Evolutionary conservation across 2,888 invertebrate genomes (phyloP).

Genomic region (Hermodice carunculata): DNA sequence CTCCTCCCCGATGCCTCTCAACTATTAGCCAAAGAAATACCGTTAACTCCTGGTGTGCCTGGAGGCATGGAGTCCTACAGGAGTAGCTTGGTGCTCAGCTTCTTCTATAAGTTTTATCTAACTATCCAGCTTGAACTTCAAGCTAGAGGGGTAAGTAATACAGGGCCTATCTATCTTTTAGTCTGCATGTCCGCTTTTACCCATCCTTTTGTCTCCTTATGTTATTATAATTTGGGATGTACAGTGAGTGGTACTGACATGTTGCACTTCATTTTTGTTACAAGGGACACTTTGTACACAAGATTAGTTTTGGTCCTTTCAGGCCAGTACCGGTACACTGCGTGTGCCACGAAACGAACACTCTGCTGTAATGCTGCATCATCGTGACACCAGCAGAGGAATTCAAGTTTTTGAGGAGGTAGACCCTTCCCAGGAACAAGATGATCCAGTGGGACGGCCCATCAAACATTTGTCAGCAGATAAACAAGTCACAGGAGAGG

Average conservation of each 20-base stretch:
- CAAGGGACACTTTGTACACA: too few species aligned
- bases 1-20: slow-evolving; percentile 76
- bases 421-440: slow-evolving; percentile 57
- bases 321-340: slow-evolving; percentile 1
- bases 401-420: slow-evolving; percentile 69
- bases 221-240: too few species aligned
- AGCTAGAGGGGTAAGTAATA: too few species aligned
- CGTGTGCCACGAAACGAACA: too few species aligned
- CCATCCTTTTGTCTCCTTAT: too few species aligned
- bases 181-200: background rate
- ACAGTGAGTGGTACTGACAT: too few species aligned
- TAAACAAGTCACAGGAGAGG: slow-evolving; percentile 92
- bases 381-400: slow-evolving; percentile 16
- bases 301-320: too few species aligned
- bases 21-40: slow-evolving; percentile 80
- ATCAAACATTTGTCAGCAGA: slow-evolving; percentile 84
- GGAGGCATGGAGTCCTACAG: slow-evolving; percentile 87
- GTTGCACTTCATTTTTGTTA: too few species aligned
- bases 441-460: slow-evolving; percentile 85
- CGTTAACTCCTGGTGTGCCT: slow-evolving; percentile 81
- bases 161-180: too few species aligned
- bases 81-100: slow-evolving; percentile 78
- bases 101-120: slow-evolving; percentile 73
- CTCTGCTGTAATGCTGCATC: too few species aligned
- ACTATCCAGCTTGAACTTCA: slow-evolving; percentile 54